Percentiles rank a stretch among this genome's conserved stretches.
phyloP scores from a whole-genome alignment of 2,113 vertebrate species.

The Myotis yumanensis region DNA sequence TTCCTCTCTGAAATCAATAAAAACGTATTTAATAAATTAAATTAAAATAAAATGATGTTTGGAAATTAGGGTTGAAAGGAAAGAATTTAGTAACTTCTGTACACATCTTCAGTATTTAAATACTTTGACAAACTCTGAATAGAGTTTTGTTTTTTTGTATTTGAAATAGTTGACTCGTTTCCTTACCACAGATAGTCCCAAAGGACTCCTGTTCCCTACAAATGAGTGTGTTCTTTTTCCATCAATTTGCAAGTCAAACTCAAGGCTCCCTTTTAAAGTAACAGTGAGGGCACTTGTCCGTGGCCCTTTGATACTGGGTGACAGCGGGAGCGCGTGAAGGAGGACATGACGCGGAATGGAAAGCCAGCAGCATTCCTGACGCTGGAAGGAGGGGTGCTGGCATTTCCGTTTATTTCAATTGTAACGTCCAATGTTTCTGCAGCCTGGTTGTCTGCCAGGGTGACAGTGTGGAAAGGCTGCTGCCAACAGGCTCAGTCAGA shows the following conservation, averaged over 20 bases:
- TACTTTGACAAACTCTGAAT: not conserved
- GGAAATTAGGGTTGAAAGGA: not conserved
- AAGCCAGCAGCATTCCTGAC: constrained; percentile 47
- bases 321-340: constrained; percentile 67
- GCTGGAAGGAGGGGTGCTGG: constrained; percentile 61
- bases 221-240: constrained; percentile 55
- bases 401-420: constrained; percentile 74
- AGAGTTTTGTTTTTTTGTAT: not conserved
- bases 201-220: not conserved
- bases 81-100: not conserved
- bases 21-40: no score
- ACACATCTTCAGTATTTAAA: not conserved
- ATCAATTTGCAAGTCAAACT: constrained; percentile 37
- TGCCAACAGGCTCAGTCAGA: constrained; percentile 50
- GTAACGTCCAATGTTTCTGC: constrained; percentile 52
- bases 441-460: constrained; percentile 50
- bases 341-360: constrained; percentile 65
- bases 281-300: constrained; percentile 51
- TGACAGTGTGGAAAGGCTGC: constrained; percentile 32
- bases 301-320: constrained; percentile 24
- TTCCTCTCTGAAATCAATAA: no score
- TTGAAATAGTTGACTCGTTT: not conserved
- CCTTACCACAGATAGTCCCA: not conserved
- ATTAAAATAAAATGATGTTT: not conserved
- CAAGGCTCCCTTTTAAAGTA: constrained; percentile 47